Evolutionary conservation across 2,888 invertebrate species (phyloP).

Genomic region (Gisinianus flammeolus): DNA sequence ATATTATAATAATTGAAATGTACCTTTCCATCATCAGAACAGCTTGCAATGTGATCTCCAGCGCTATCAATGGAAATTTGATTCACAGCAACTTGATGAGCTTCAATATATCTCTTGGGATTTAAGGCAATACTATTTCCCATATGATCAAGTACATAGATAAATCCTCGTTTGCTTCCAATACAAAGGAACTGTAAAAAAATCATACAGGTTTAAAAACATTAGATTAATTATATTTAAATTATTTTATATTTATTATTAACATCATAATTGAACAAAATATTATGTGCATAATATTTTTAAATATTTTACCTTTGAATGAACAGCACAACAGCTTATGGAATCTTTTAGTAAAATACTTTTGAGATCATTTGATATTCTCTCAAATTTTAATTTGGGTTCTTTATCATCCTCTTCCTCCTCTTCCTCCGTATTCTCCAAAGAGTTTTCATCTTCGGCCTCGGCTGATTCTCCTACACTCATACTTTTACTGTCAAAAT

Average conservation of each 20-base stretch:
- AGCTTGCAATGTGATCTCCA: constrained; percentile 93
- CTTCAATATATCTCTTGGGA: constrained; percentile 53
- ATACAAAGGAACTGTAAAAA: constrained; percentile 79
- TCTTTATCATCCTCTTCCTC: constrained; percentile 69
- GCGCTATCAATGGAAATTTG: constrained; percentile 90
- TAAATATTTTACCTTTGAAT: constrained; percentile 74
- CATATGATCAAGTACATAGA: constrained; percentile 80
- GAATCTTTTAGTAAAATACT: constrained; percentile 83
- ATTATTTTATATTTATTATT: background rate
- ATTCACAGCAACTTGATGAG: constrained; percentile 82
- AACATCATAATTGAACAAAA: background rate
- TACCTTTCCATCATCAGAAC: constrained; percentile 87
- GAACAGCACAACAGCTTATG: constrained; percentile 91
- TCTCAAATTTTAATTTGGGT: constrained; percentile 89
- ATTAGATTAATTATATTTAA: constrained; percentile 4
- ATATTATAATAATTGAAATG: constrained; percentile 32
- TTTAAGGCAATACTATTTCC: constrained; percentile 67
- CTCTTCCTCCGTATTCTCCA: constrained; percentile 57
- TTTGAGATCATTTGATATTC: constrained; percentile 85
- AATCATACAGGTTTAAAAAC: constrained; percentile 39
- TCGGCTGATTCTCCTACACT: constrained; percentile 47
- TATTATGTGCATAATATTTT: background rate
- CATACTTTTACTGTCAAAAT: constrained; percentile 49
- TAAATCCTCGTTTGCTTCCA: constrained; percentile 89
- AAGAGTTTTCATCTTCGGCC: constrained; percentile 45